Evolutionary conservation across 2,113 vertebrate species (phyloP).

Genomic region (Hymenochirus boettgeri): DNA sequence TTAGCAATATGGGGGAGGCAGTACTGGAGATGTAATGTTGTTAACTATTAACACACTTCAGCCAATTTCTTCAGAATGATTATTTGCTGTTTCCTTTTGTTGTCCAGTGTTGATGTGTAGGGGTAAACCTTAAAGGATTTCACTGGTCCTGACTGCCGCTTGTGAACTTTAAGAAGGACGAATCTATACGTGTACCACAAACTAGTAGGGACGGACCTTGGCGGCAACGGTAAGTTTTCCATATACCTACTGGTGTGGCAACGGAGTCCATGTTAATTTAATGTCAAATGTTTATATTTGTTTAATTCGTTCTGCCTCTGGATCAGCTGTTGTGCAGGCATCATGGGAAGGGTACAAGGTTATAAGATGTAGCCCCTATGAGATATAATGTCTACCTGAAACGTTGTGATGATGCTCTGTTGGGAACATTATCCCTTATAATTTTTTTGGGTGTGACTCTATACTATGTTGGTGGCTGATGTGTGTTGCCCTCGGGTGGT

Average conservation of each 20-base stretch:
- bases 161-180: slow-evolving; percentile 84
- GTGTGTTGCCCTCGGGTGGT: too few relatives aligned
- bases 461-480: too few relatives aligned
- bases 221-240: slow-evolving; percentile 87
- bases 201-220: slow-evolving; percentile 77
- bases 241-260: neutral
- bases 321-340: too few relatives aligned
- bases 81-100: neutral
- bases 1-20: neutral
- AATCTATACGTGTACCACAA: slow-evolving; percentile 94
- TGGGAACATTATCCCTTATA: too few relatives aligned
- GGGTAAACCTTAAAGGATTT: slow-evolving; percentile 81
- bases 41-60: neutral
- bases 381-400: too few relatives aligned
- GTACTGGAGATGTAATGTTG: neutral
- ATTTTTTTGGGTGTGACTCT: too few relatives aligned
- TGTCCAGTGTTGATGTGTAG: slow-evolving; percentile 82
- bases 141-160: slow-evolving; percentile 86
- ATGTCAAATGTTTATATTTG: too few relatives aligned
- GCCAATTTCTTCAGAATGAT: neutral
- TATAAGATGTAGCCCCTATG: too few relatives aligned
- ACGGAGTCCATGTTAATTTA: too few relatives aligned
- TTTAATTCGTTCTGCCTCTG: too few relatives aligned
- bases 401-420: too few relatives aligned
- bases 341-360: too few relatives aligned